Evolutionary conservation across 2,888 invertebrate species (phyloP), one percentile per base, ranked within the genome.

Genomic region (Girardia tigrina): DNA sequence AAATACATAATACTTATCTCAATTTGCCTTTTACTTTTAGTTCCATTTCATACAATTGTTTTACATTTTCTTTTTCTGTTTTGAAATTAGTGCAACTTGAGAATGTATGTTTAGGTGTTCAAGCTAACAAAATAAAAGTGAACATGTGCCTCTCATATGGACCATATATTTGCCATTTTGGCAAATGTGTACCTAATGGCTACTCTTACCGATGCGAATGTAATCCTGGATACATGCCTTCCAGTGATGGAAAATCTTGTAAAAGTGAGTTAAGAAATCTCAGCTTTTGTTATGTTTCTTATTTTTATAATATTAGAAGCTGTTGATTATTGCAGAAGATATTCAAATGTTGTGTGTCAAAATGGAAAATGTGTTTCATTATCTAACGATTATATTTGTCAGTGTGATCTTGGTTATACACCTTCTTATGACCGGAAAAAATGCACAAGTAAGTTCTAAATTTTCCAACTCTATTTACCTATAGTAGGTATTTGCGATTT

Each of bases 391-490:
- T 73, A 73, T 42, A 69, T 29, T 2, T 73, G 73, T 26, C 28
- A 73, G 23, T 73, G 73, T 29, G 36, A 73, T 29, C 36, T 42
- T 29, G 73, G 73, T 26, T 73, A 73, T 29, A 73, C 73, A 36
- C 36, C 28, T 4, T 73, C 73, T 4, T 73, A 73, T 29, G 73
- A 73, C 42, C 12, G 36, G 36, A 73, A 73, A n/a, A 73, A 73
- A 29, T 73, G 73, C 73, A 73, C 42, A 73, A 73, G 73, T 73
- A 69, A 73, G 28, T n/a, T 27, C n/a, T 36, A 36, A 12, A 12
- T 72, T 27, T 6, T 72, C 28, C 8, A 29, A n/a, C 8, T 23
- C 36, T 20, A 29, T 69, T 73, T 71, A 71, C 26, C 4, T 71
- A 16, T 71, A 28, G n/a, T 69, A 73, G 73, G 73, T 29, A 29